Evolutionary conservation across 2,888 invertebrate genomes (phyloP).

Genomic region (Mylabris sibirica): DNA sequence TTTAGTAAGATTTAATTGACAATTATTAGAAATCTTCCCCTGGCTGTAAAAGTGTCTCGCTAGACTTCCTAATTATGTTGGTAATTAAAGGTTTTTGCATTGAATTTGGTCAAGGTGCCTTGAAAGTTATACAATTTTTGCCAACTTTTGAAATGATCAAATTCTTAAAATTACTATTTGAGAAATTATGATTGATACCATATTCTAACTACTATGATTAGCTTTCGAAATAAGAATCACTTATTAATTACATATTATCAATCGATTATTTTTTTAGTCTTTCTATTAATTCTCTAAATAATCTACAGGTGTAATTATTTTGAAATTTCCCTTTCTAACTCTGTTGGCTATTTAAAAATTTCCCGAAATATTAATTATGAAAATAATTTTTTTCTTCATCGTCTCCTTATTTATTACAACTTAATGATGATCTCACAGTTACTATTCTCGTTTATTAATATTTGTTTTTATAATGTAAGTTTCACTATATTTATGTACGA

Average conservation of each 20-base stretch:
- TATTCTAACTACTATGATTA: neutral
- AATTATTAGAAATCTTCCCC: no score
- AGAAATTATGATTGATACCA: neutral
- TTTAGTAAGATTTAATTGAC: no score
- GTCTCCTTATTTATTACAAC: neutral
- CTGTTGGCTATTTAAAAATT: neutral
- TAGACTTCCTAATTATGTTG: no score
- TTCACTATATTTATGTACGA: no score
- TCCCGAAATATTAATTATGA: neutral
- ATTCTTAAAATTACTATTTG: neutral
- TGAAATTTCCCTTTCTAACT: neutral
- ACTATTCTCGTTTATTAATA: neutral
- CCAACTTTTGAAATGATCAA: neutral
- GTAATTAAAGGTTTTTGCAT: no score
- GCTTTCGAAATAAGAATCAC: neutral
- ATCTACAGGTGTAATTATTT: neutral
- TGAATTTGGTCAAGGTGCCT: neutral
- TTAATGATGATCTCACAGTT: neutral
- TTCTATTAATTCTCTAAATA: neutral
- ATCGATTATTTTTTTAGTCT: neutral
- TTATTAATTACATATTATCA: neutral
- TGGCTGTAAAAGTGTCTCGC: no score
- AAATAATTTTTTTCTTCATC: neutral
- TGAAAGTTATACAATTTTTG: neutral
- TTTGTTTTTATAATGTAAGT: neutral